Evolutionary conservation across 2,797 vertebrate species (phyloP).

Genomic region (Poecilia picta): DNA sequence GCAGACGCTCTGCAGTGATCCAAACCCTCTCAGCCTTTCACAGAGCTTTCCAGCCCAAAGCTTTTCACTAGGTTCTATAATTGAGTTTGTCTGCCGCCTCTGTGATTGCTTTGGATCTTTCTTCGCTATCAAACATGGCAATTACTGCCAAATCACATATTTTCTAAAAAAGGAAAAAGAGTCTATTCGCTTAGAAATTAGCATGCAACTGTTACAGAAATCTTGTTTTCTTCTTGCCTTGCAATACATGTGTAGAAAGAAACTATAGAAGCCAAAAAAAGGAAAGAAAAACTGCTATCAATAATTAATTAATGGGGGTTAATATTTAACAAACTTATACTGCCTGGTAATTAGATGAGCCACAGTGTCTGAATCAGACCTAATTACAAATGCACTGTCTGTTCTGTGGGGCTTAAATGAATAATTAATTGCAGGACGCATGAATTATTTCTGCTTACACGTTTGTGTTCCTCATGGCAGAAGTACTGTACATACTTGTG

Average conservation of each 20-base stretch:
- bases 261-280: constrained; percentile 32
- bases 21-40: constrained; percentile 72
- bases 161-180: constrained; percentile 43
- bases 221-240: constrained; percentile 14
- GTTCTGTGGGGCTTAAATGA: constrained; percentile 75
- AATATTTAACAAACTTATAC: constrained; percentile 81
- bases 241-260: constrained; percentile 29
- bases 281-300: constrained; percentile 53
- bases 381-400: constrained; percentile 77
- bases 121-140: constrained; percentile 75
- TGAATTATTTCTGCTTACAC: constrained; percentile 74
- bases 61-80: constrained; percentile 79
- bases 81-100: constrained; percentile 77
- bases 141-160: constrained; percentile 71
- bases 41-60: constrained; percentile 73
- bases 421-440: constrained; percentile 75
- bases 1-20: constrained; percentile 65
- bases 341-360: constrained; percentile 79
- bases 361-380: constrained; percentile 74
- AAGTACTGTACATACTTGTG: constrained; percentile 55
- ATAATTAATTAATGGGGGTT: constrained; percentile 80
- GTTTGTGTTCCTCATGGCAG: constrained; percentile 33
- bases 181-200: constrained; percentile 54
- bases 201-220: constrained; percentile 54
- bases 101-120: constrained; percentile 76